These are phyloP conservation scores for Troglohyphantes excavatus DNA, from an alignment of 2,888 invertebrate genomes.

Conservation along the genomic window DNA sequence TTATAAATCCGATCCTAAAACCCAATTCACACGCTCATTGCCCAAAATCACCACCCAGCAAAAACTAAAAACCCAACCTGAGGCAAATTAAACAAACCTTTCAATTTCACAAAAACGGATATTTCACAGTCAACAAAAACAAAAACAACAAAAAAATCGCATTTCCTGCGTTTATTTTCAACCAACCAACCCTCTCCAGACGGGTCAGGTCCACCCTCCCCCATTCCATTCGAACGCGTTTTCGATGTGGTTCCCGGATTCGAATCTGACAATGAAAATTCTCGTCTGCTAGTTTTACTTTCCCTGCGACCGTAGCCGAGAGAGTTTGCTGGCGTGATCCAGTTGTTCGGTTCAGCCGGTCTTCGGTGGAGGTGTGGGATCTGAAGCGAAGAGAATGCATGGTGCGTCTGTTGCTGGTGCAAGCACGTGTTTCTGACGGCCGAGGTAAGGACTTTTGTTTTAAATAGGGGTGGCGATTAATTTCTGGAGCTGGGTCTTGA, in stretches of 20 bases:
- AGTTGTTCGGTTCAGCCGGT: slow-evolving; percentile 25
- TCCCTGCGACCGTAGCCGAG: slow-evolving; percentile 57
- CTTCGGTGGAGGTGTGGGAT: neutral
- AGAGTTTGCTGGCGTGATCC: slow-evolving; percentile 28
- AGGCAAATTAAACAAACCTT: slow-evolving; percentile 55
- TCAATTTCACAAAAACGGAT: slow-evolving; percentile 67
- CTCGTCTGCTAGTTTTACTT: slow-evolving; percentile 47
- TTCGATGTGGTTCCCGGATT: slow-evolving; percentile 7
- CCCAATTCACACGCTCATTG: slow-evolving; percentile 34
- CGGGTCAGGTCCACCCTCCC: neutral
- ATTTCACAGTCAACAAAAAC: slow-evolving; percentile 43
- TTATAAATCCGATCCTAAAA: neutral
- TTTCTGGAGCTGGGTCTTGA: too few species aligned
- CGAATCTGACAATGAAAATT: slow-evolving; percentile 67
- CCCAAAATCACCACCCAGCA: neutral
- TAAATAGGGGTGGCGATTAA: too few species aligned
- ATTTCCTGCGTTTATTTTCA: slow-evolving; percentile 19
- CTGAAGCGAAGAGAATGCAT: slow-evolving; percentile 1
- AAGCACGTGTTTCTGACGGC: slow-evolving; percentile 49
- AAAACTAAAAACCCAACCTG: slow-evolving; percentile 34
- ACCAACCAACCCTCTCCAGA: slow-evolving; percentile 12
- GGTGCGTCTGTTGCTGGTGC: slow-evolving; percentile 19
- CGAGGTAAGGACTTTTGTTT: slow-evolving; percentile 26
- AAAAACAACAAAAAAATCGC: slow-evolving; percentile 19
- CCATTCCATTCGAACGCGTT: slow-evolving; percentile 17